Conservation (phyloP, 2,797 vertebrate genomes). For the Limosa lapponica region DNA sequence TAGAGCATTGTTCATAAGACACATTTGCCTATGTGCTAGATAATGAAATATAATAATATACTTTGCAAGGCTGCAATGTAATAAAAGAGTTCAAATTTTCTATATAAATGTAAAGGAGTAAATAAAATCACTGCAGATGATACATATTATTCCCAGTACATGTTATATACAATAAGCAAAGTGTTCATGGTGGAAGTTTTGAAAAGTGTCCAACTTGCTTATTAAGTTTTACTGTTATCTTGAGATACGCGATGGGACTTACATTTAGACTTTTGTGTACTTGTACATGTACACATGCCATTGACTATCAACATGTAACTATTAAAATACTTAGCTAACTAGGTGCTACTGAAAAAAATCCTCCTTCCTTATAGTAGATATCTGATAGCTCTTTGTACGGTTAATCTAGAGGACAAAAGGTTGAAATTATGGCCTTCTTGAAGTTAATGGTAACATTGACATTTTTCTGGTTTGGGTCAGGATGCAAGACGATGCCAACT, state of each 20-base stretch:
- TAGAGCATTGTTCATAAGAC: constrained; percentile 35
- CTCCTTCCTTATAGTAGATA: neutral
- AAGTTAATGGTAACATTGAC: neutral
- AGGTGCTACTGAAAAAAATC: neutral
- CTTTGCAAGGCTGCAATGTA: constrained; percentile 22
- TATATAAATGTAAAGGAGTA: constrained; percentile 36
- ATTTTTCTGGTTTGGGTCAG: neutral
- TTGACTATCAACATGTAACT: neutral
- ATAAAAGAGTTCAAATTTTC: constrained; percentile 34
- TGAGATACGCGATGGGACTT: neutral
- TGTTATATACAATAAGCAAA: neutral
- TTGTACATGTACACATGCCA: neutral
- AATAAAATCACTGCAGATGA: constrained; percentile 3
- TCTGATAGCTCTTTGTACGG: neutral
- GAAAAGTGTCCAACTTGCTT: neutral
- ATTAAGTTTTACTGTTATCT: neutral
- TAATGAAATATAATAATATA: constrained; percentile 57
- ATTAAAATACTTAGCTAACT: neutral
- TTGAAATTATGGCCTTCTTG: neutral
- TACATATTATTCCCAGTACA: neutral
- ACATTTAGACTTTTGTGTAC: neutral
- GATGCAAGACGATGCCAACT: neutral
- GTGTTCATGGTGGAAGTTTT: neutral
- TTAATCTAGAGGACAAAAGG: neutral
- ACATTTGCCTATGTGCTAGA: constrained; percentile 32